Evolutionary conservation across 37 sponge, comb jelly and placozoan species (phyloP).

Genomic region (Chondrosia reniformis): DNA sequence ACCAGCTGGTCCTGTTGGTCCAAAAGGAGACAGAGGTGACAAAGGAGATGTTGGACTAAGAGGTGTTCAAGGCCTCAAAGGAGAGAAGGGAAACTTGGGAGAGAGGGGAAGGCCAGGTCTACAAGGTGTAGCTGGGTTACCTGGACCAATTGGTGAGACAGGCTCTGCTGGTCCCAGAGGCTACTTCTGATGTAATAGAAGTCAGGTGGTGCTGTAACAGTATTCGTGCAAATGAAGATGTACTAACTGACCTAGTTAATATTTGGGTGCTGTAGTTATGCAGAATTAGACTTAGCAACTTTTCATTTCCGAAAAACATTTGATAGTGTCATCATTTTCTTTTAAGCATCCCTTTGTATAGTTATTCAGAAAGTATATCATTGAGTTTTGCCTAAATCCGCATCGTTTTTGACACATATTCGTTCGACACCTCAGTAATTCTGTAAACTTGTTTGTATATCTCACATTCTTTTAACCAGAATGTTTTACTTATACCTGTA

Average conservation of each 20-base stretch:
- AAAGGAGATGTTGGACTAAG: background rate
- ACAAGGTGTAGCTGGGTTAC: background rate
- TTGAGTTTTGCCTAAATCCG: too few species aligned
- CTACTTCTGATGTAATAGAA: background rate
- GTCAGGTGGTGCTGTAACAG: conserved; percentile 16
- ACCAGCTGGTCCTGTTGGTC: background rate
- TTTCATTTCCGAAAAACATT: too few species aligned
- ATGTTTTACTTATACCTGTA: too few species aligned
- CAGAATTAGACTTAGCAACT: too few species aligned
- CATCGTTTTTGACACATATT: too few species aligned
- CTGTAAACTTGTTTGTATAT: too few species aligned
- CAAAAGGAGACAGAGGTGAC: background rate
- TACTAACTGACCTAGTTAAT: conserved; percentile 15
- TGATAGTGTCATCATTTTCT: too few species aligned
- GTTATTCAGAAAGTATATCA: too few species aligned
- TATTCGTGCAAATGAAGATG: background rate
- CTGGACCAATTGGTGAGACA: background rate
- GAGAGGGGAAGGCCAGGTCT: background rate
- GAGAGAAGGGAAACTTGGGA: conserved; percentile 12
- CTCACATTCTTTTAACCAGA: too few species aligned
- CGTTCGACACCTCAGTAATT: background rate
- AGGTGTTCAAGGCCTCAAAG: conserved; percentile 2
- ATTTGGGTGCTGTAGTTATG: conserved; percentile 10
- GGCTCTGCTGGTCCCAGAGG: background rate
- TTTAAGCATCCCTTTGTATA: too few species aligned